Conservation (phyloP, 2,113 vertebrate genomes). For the Anoplopoma fimbria region DNA sequence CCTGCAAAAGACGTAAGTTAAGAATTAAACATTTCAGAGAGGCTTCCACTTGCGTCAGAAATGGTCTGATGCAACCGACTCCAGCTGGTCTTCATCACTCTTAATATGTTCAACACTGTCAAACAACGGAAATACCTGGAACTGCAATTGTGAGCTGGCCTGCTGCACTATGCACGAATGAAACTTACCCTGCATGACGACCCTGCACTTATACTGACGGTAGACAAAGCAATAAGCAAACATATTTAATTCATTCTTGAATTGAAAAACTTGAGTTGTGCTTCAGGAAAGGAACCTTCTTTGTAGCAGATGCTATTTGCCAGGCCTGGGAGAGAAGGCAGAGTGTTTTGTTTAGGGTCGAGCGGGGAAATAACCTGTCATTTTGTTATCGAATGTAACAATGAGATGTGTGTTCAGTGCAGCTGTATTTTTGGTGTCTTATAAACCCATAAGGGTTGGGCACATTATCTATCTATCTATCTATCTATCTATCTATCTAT, state of each 20-base stretch:
- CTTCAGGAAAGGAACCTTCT: no score
- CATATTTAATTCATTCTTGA: neutral
- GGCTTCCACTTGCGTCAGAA: slow-evolving; percentile 63
- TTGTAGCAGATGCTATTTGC: no score
- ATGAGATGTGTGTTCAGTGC: no score
- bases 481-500: no score
- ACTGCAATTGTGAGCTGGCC: slow-evolving; percentile 30
- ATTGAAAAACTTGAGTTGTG: no score
- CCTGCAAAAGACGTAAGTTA: neutral
- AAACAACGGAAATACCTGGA: slow-evolving; percentile 60
- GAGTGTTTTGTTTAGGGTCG: no score
- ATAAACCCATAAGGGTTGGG: no score
- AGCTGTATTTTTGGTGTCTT: no score
- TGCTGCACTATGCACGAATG: slow-evolving; percentile 11
- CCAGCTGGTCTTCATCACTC: slow-evolving; percentile 67
- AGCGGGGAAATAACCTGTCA: no score
- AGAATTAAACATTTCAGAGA: slow-evolving; percentile 17
- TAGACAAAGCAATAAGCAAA: neutral
- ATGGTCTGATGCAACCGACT: slow-evolving; percentile 36
- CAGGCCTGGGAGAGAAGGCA: no score
- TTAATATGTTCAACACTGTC: slow-evolving; percentile 53
- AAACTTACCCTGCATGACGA: neutral
- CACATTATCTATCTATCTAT: no score
- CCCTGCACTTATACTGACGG: neutral
- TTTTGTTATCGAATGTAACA: no score